Conservation (phyloP, 2,888 invertebrate genomes). For the Tortrix viridana region DNA sequence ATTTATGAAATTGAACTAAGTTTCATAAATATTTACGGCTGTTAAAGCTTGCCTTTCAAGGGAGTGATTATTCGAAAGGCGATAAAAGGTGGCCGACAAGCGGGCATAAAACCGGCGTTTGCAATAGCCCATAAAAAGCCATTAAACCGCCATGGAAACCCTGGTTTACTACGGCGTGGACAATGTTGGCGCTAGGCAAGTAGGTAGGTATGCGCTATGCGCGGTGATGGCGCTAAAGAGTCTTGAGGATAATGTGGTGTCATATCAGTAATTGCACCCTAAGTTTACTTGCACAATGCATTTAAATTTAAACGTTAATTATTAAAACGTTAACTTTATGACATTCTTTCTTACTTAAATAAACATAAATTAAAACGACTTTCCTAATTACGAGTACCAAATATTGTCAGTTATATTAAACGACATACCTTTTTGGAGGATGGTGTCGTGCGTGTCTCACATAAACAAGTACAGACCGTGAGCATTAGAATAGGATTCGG, state of each 20-base stretch:
- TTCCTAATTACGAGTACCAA: no score
- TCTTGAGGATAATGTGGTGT: constrained; percentile 8
- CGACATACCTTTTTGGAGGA: no score
- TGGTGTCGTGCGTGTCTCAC: no score
- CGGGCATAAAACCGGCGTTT: constrained; percentile 64
- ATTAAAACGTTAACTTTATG: no score
- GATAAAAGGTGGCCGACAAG: constrained; percentile 59
- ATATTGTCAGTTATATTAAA: no score
- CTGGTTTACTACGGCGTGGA: constrained; percentile 66
- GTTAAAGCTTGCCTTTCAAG: constrained; percentile 21
- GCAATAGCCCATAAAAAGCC: constrained; percentile 72
- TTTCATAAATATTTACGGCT: not conserved
- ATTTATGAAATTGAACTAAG: not conserved
- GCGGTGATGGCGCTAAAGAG: no score
- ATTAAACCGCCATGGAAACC: constrained; percentile 71
- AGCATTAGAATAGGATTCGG: no score
- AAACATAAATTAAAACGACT: no score
- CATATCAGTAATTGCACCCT: not conserved
- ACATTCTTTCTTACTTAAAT: no score
- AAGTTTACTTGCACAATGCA: no score
- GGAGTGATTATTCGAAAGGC: constrained; percentile 58
- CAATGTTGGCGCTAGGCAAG: constrained; percentile 59
- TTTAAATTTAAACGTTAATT: no score
- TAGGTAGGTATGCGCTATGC: constrained; percentile 10
- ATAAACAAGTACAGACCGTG: no score